Evolutionary conservation across 2,797 vertebrate species (phyloP).

Genomic region (Catamblyrhynchus diadema): DNA sequence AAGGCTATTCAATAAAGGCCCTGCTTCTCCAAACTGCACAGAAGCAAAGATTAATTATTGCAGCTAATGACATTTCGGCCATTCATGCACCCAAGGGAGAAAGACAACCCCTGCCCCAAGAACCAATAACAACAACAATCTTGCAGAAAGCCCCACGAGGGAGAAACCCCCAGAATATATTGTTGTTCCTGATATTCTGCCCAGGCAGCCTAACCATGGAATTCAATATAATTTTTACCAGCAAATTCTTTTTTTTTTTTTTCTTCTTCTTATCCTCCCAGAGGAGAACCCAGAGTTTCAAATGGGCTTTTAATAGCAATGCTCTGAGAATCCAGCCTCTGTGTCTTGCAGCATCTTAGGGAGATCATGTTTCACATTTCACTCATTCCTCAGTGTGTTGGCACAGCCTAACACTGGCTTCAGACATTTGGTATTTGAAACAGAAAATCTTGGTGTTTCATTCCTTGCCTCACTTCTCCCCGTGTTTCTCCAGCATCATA

Average conservation of each 20-base stretch:
- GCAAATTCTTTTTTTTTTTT: not conserved
- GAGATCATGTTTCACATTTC: constrained; percentile 58
- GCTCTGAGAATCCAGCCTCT: constrained; percentile 44
- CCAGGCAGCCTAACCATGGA: constrained; percentile 21
- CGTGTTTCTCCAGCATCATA: constrained; percentile 69
- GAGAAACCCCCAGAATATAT: not conserved
- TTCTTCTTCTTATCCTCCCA: not conserved
- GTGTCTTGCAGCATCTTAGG: constrained; percentile 41
- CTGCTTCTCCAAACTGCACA: constrained; percentile 43
- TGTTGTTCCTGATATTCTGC: constrained; percentile 11
- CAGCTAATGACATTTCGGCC: not conserved
- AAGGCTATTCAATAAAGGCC: constrained; percentile 45
- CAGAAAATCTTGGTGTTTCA: constrained; percentile 71
- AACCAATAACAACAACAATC: not conserved
- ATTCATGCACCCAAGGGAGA: not conserved
- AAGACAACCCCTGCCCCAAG: not conserved
- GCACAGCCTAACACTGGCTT: constrained; percentile 62
- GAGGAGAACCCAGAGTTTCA: constrained; percentile 1
- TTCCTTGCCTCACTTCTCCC: constrained; percentile 68
- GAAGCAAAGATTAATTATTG: constrained; percentile 52
- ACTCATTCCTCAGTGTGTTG: constrained; percentile 68
- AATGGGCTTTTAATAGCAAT: constrained; percentile 56
- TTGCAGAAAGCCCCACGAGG: not conserved
- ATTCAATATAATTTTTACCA: constrained; percentile 55
- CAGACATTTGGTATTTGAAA: constrained; percentile 71